Evolutionary conservation across 2,113 vertebrate genomes (phyloP).

Genomic region (Colius striatus): DNA sequence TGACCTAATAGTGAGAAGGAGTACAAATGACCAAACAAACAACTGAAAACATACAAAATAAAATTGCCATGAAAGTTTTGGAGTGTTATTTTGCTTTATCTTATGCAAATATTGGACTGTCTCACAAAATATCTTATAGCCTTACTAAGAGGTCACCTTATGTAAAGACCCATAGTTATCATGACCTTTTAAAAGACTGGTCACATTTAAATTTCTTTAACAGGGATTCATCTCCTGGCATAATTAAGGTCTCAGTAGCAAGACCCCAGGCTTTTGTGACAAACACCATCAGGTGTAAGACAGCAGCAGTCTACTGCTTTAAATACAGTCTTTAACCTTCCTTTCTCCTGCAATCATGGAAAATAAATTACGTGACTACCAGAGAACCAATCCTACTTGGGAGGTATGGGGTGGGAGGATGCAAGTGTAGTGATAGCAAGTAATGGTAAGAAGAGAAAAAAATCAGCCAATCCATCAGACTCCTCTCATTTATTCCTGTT

Average conservation of each 20-base stretch:
- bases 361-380: background rate
- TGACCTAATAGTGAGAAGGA: background rate
- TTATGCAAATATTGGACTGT: background rate
- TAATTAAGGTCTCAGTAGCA: background rate
- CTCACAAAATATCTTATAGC: background rate
- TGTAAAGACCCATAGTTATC: background rate
- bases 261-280: background rate
- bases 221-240: background rate
- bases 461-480: background rate
- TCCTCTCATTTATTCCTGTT: background rate
- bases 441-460: background rate
- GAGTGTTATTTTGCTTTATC: background rate
- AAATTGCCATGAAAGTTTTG: background rate
- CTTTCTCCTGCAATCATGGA: background rate
- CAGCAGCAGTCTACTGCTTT: background rate
- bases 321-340: background rate
- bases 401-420: accelerated
- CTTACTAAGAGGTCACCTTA: background rate
- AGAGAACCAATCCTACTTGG: background rate
- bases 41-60: background rate
- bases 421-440: background rate
- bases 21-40: background rate
- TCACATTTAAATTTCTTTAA: background rate
- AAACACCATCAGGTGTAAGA: background rate
- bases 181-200: background rate